Base-by-base conservation (phyloP, 1,140 invertebrate genomes). In the Oryctes rhinoceros region DNA sequence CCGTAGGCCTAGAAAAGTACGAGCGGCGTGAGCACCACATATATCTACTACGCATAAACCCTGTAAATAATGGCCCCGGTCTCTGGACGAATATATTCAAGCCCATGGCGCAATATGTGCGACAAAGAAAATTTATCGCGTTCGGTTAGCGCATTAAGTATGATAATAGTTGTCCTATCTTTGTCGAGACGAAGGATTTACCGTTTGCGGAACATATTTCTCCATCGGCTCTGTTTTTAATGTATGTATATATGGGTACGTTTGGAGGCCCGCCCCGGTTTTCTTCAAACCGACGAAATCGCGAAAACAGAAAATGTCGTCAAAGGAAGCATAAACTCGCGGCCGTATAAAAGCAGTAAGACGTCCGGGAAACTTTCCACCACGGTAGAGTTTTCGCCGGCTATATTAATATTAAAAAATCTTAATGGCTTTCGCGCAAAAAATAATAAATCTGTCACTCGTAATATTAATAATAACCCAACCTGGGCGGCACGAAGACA, bases 381-480 rank as follows among this genome's bases (percentile, higher is more conserved):
- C 9, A 10, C 0, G 39, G 5, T 1, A 5, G 39, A 44, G 39
- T 44, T 44, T 44, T 44, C 39, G 5, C 39, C 39, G 53, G 53
- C 18, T 15, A 24, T 71, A 71, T 71, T 71, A 71, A 71, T 71
- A 71, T 71, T 71, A 71, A 71, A 71, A 44, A 71, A 71, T 30
- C 24, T 71, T 71, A 71, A 71, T 71, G 35, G 65, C 5, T 37
- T 37, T 37, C 24, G 13, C 24, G 65, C 65, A 71, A 71, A 71
- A 71, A 71, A 71, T 71, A 71, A 71, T 71, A 71, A 71, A 71
- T 71, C 65, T 37, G 65, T 71, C 65, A 71, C 35, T 71, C 65
- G 24, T 24, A 37, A 71, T 71, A 71, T 71, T 71, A 71, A 71
- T 71, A 71, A 44, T 44, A 44, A 44, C 24, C 65, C 11, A 59